A percentile compares a stretch with the other conserved stretches of the same genome.
phyloP scores from a whole-genome alignment of 2,797 vertebrate genomes.

The Artibeus lituratus region DNA sequence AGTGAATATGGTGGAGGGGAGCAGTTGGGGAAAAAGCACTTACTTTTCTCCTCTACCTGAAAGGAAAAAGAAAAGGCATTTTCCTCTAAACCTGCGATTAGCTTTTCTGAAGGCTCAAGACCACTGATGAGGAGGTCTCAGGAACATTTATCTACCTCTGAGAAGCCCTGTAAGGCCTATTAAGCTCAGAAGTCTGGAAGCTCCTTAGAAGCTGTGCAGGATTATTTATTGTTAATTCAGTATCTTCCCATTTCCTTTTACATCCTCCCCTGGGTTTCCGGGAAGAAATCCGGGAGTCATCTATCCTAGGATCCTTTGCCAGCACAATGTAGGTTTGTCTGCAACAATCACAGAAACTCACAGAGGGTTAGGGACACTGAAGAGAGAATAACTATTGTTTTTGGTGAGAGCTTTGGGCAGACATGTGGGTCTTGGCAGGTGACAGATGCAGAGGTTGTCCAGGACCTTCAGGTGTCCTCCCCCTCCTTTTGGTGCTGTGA shows the following conservation, averaged over 20 bases:
- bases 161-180: background rate
- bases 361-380: background rate
- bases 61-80: background rate
- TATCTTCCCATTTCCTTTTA: background rate
- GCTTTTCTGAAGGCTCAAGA: conserved; percentile 16
- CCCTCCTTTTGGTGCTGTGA: background rate
- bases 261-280: background rate
- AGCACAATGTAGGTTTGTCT: background rate
- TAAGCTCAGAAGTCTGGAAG: background rate
- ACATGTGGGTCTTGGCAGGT: background rate
- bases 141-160: background rate
- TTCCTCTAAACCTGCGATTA: background rate
- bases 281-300: background rate
- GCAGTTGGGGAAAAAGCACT: background rate
- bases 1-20: background rate
- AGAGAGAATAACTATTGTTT: background rate
- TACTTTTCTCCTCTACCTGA: background rate
- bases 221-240: background rate
- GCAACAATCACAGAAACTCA: background rate
- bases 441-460: background rate
- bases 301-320: background rate
- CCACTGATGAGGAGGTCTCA: background rate
- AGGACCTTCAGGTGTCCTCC: background rate
- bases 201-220: background rate
- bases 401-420: background rate